phyloP scores from a whole-genome alignment of 2,113 vertebrate genomes.

The Pandion haliaetus region DNA sequence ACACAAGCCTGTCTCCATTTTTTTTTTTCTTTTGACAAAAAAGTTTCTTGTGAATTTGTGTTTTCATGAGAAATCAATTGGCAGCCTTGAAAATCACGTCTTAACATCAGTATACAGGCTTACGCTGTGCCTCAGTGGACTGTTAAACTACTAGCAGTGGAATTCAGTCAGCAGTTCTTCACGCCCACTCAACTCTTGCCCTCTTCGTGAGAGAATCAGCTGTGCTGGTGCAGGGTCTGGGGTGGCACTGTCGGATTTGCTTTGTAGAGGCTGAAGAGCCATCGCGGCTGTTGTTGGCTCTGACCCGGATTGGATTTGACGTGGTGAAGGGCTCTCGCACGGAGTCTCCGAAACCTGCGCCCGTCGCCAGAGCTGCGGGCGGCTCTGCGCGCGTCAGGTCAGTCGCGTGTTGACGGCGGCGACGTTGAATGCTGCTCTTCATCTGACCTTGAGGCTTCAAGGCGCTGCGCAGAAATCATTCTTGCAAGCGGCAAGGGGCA shows the following conservation, averaged over 20 bases:
- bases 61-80: neutral
- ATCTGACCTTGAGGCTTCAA: neutral
- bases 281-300: rapidly evolving
- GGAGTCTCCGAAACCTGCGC: rapidly evolving
- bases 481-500: rapidly evolving
- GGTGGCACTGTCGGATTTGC: neutral
- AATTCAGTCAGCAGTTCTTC: too few relatives aligned
- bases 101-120: neutral
- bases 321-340: neutral
- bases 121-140: neutral
- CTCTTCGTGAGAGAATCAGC: rapidly evolving
- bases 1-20: constrained; percentile 57
- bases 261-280: neutral
- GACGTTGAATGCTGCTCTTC: neutral
- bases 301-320: neutral
- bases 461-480: rapidly evolving
- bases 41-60: neutral
- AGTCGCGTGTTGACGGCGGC: rapidly evolving
- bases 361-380: rapidly evolving
- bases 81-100: neutral
- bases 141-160: rapidly evolving
- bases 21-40: neutral
- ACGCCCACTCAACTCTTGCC: neutral
- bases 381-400: rapidly evolving
- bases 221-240: neutral